Evolutionary conservation across 2,113 vertebrate species (phyloP).

Genomic region (Saimiri boliviensis): DNA sequence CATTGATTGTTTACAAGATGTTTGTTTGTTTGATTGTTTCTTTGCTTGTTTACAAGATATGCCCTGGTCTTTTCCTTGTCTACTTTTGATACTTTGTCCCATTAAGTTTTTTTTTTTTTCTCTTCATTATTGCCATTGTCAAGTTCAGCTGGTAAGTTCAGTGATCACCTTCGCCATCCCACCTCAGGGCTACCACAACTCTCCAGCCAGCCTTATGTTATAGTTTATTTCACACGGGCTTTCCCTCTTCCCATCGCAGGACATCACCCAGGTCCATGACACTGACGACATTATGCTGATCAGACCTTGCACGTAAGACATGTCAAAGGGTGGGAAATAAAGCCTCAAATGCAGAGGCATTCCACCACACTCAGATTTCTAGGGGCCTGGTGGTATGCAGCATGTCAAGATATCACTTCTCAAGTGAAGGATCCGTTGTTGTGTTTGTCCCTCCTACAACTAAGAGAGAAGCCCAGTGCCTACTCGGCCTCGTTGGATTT

Average conservation of each 20-base stretch:
- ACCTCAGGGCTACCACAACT: too few species aligned
- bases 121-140: not conserved
- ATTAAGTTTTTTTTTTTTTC: not conserved
- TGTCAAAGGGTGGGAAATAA: not conserved
- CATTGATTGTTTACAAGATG: too few species aligned
- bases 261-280: not conserved
- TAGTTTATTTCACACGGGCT: not conserved
- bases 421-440: not conserved
- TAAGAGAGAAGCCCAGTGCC: not conserved
- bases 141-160: not conserved
- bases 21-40: too few species aligned
- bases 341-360: not conserved
- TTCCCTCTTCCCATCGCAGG: not conserved
- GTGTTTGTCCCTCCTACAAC: not conserved
- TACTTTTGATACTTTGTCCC: not conserved
- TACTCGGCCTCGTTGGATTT: not conserved
- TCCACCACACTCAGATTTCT: not conserved
- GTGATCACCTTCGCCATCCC: not conserved
- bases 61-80: not conserved
- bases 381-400: not conserved
- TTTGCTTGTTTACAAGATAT: not conserved
- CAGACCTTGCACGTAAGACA: not conserved
- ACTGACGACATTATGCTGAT: not conserved
- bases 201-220: not conserved
- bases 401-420: not conserved